phyloP scores from a whole-genome alignment of 2,113 vertebrate species.

The Gobiocypris rarus region DNA sequence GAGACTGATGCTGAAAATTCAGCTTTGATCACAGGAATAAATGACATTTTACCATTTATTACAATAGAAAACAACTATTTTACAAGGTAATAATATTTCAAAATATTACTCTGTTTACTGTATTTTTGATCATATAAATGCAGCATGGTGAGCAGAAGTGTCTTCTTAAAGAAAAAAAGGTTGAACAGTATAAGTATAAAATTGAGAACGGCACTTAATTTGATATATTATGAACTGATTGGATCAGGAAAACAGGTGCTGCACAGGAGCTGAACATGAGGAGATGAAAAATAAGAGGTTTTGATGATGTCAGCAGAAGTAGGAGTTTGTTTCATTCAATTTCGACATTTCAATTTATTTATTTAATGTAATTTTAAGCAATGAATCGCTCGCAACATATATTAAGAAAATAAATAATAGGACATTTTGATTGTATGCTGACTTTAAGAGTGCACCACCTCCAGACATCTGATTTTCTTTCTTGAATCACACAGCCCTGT shows the following conservation, averaged over 20 bases:
- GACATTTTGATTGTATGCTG: neutral
- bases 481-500: neutral
- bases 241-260: neutral
- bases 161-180: neutral
- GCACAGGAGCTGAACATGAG: neutral
- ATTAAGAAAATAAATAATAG: neutral
- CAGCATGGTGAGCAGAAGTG: neutral
- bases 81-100: neutral
- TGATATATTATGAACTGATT: neutral
- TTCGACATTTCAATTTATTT: neutral
- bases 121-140: neutral
- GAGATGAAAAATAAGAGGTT: too few species aligned
- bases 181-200: neutral
- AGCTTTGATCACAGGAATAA: neutral
- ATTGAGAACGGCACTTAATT: neutral
- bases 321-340: neutral
- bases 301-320: neutral
- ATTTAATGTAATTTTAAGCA: neutral
- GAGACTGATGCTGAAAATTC: neutral
- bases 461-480: neutral
- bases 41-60: neutral
- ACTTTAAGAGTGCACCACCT: neutral
- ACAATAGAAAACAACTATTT: neutral
- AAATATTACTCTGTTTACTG: neutral
- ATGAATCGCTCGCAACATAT: neutral